phyloP scores from a whole-genome alignment of 2,888 invertebrate species.

The Lissocephala sabroskyi region DNA sequence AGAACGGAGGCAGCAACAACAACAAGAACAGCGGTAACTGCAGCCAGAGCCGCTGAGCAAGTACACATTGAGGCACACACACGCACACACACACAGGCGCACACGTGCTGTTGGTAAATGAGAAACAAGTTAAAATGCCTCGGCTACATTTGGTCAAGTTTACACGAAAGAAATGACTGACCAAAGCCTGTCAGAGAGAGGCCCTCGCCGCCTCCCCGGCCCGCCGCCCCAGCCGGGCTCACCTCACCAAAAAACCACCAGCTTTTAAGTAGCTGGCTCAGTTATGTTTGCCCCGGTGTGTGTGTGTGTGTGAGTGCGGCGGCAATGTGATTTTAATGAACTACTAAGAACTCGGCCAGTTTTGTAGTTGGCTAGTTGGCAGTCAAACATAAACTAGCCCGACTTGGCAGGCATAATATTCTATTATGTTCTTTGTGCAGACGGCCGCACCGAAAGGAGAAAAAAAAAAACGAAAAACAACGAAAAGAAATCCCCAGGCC shows the following conservation, averaged over 20 bases:
- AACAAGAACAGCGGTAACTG: slow-evolving; percentile 28
- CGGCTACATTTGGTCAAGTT: slow-evolving; percentile 58
- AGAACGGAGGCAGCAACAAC: slow-evolving; percentile 16
- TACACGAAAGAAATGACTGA: slow-evolving; percentile 32
- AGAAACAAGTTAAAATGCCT: slow-evolving; percentile 59
- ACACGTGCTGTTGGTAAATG: slow-evolving; percentile 32
- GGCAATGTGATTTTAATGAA: slow-evolving; percentile 55
- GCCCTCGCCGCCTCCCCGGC: no score
- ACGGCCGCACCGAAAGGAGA: slow-evolving; percentile 7
- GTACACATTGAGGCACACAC: no score
- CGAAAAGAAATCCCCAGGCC: slow-evolving; percentile 8
- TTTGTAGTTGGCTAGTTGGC: slow-evolving; percentile 7
- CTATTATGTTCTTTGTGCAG: slow-evolving; percentile 19
- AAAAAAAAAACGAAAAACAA: slow-evolving; percentile 1
- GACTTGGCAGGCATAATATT: slow-evolving; percentile 33
- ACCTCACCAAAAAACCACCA: not conserved
- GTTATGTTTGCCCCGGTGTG: no score
- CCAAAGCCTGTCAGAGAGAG: slow-evolving; percentile 5
- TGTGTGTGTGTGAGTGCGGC: slow-evolving; percentile 12
- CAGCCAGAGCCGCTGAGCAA: slow-evolving; percentile 4
- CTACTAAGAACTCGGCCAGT: slow-evolving; percentile 43
- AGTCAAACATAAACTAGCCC: slow-evolving; percentile 28
- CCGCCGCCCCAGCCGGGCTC: no score
- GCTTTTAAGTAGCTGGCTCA: no score
- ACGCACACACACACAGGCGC: no score